Base-by-base conservation (phyloP, 2,113 vertebrate species). In the Corythornis cristatus region DNA sequence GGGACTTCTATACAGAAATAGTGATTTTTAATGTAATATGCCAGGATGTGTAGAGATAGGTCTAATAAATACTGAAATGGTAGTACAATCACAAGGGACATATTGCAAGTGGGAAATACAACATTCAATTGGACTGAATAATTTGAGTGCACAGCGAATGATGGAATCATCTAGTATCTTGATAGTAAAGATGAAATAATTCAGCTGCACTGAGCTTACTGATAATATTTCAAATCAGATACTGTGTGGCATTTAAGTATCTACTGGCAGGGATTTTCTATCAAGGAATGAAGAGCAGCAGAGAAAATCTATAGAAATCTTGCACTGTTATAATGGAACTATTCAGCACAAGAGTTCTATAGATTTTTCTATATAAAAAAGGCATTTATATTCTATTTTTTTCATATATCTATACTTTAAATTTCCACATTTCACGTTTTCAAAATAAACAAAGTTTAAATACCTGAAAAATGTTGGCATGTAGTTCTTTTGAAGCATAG, bases 241-340 rank as follows among this genome's bases (percentile, higher is more conserved):
- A 54, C 31, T 61, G 11, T 72, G 35, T 53, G 70, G 28, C 74
- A 80, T 81, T 86, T 90, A 35, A 74, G 37, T 84, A 75, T 54
- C 72, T 83, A 26, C 43, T 62, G 29, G 33, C 40, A 80, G 46
- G 73, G 40, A 88, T 87, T 96, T 96, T 94, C 78, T 29, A 81
- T 91, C 83, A 94, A 58, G 45, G 12, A 62, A 60, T 67, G 68
- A 70, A 89, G n/a, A 48, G 75, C 65, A 83, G 54, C 29, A 35
- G 57, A 76, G 40, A 89, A 94, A 80, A 89, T 95, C 75, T 91
- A 70, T 91, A 86, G 20, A 94, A 89, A 58, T 77, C 62, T 73
- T 50, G 15, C 3, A 4, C 19, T 79, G 67, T 33, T 83, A 88
- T 23, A 77, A 94, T 76, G 60, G 21, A 94, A 83, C 21, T 51